Base-by-base conservation (phyloP, 2,113 vertebrate species). In the Myrmophylax atrothorax region DNA sequence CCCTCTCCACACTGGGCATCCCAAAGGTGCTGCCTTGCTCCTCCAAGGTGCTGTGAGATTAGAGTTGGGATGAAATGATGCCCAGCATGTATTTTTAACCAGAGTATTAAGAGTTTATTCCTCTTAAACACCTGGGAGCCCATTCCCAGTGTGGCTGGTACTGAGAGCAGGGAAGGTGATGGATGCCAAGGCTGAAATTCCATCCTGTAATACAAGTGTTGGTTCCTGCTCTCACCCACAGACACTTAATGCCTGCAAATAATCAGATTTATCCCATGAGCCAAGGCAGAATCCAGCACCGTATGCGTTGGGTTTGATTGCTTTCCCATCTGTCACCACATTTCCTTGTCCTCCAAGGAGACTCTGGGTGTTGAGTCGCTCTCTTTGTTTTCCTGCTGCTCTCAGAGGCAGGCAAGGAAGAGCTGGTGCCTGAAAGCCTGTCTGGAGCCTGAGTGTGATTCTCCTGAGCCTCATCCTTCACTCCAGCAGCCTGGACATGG, bases 401-500 rank as follows among this genome's bases (percentile, higher is more conserved):
- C 92, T 89, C 4, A 1, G 44, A 93, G 60, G 42, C 37, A 40
- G n/a, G 40, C 40, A 53, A 31, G 62, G 67, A 75, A 28, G 38
- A 69, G 37, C 44, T 83, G 90, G 37, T 2, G 3, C 38, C 7
- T 75, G 58, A 28, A 93, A 86, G 75, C 16, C 23, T 25, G 9
- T 55, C 63, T 66, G 33, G 59, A 53, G 42, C 14, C n/a, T 55
- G 49, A 63, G 44, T 10, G 3, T 42, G 52, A 49, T 44, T 72
- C 49, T 87, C 47, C 69, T 75, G 84, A 87, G 37, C 62, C 37
- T 70, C 42, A 38, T 24, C 28, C 38, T 75, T 77, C 29, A 13
- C 28, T 49, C 46, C 42, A 26, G 0, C 4, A 3, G 28, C n/a
- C 55, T 60, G 59, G n/a, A 25, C 0, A 0, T 42, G 38, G 29